Conservation (phyloP, 2,888 invertebrate species). For the Gari tellinella region DNA sequence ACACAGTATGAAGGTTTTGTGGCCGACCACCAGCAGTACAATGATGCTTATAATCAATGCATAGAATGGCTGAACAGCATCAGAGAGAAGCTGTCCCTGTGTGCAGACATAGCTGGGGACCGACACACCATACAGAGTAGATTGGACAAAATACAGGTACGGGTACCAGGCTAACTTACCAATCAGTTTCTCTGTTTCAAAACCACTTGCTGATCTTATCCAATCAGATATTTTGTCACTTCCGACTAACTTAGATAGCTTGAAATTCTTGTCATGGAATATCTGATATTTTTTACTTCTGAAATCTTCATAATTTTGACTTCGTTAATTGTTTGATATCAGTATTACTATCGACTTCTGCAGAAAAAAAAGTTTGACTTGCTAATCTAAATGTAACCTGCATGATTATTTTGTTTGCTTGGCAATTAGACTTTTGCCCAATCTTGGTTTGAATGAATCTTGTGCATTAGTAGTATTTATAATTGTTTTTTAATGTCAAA, state of each 20-base stretch:
- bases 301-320: too few relatives aligned
- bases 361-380: too few relatives aligned
- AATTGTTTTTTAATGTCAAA: neutral
- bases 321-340: too few relatives aligned
- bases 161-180: neutral
- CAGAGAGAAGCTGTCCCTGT: slow-evolving; percentile 93
- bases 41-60: slow-evolving; percentile 76
- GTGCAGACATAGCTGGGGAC: slow-evolving; percentile 94
- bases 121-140: slow-evolving; percentile 93
- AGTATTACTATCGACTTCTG: too few relatives aligned
- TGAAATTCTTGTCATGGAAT: too few relatives aligned
- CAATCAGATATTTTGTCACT: too few relatives aligned
- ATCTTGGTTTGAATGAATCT: neutral
- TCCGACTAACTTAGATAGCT: too few relatives aligned
- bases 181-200: neutral
- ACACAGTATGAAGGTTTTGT: slow-evolving; percentile 93
- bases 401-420: slow-evolving; percentile 1
- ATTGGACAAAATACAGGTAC: slow-evolving; percentile 89
- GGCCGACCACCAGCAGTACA: slow-evolving; percentile 91
- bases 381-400: neutral
- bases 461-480: neutral
- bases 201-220: too few relatives aligned
- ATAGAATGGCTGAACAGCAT: slow-evolving; percentile 91
- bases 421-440: neutral
- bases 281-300: too few relatives aligned